phyloP scores from a whole-genome alignment of 2,113 vertebrate species.

The Poeciliopsis prolifica region DNA sequence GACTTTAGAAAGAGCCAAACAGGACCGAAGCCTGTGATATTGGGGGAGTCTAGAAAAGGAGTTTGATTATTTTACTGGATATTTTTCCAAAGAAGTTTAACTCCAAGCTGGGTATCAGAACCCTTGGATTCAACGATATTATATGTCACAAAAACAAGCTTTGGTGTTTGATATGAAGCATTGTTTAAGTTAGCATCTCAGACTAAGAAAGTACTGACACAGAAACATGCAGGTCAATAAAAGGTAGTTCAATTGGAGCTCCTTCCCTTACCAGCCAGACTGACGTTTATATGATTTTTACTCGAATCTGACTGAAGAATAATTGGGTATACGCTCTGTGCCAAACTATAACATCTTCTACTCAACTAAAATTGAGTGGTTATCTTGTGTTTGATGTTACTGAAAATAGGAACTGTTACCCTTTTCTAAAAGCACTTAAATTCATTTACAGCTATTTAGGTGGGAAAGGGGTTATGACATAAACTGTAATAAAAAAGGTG shows the following conservation, averaged over 20 bases:
- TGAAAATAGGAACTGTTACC: not conserved
- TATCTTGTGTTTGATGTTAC: not conserved
- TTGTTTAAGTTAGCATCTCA: not conserved
- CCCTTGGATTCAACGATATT: too few relatives aligned
- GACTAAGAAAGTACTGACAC: not conserved
- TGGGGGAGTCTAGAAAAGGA: too few relatives aligned
- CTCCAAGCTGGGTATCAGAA: not conserved
- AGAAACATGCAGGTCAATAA: too few relatives aligned
- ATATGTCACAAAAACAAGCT: too few relatives aligned
- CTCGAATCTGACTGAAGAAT: not conserved
- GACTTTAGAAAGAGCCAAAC: not conserved
- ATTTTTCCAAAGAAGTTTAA: not conserved
- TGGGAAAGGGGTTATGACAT: not conserved
- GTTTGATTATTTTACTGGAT: not conserved
- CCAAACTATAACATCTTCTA: not conserved
- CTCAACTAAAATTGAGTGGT: not conserved
- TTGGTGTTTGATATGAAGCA: too few relatives aligned
- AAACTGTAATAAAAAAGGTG: not conserved
- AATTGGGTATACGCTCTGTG: not conserved
- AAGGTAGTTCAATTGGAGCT: too few relatives aligned
- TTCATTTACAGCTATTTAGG: not conserved
- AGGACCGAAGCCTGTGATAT: too few relatives aligned
- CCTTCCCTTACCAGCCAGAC: too few relatives aligned
- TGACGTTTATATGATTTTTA: not conserved
- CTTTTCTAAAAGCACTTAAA: not conserved